Evolutionary conservation across 2,888 invertebrate genomes (phyloP).

Genomic region (Aelia acuminata): DNA sequence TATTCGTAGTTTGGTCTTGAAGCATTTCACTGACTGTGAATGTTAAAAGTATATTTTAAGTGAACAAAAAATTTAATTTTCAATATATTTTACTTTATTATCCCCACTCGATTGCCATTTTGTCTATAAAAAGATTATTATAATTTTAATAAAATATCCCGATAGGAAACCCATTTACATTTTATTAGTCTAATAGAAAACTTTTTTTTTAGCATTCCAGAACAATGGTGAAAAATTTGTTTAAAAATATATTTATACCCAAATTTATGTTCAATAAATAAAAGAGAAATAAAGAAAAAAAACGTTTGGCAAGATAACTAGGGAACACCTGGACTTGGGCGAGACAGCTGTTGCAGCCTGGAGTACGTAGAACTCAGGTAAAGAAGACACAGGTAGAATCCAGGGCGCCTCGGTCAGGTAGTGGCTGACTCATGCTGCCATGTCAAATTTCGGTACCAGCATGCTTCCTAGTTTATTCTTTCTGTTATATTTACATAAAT

Average conservation of each 20-base stretch:
- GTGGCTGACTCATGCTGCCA: background rate
- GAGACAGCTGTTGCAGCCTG: background rate
- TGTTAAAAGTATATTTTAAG: too few relatives aligned
- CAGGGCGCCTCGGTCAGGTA: slow-evolving; percentile 29
- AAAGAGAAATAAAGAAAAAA: too few relatives aligned
- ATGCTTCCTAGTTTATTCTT: background rate
- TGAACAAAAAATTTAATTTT: too few relatives aligned
- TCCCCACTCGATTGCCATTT: too few relatives aligned
- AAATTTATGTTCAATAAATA: background rate
- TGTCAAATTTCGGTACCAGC: background rate
- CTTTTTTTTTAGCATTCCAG: too few relatives aligned
- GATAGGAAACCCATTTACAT: too few relatives aligned
- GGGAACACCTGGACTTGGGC: background rate
- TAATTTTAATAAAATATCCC: too few relatives aligned
- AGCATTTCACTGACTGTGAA: too few relatives aligned
- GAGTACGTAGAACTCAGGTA: slow-evolving; percentile 17
- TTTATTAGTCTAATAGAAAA: too few relatives aligned
- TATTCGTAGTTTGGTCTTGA: too few relatives aligned
- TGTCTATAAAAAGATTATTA: too few relatives aligned
- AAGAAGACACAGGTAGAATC: slow-evolving; percentile 26
- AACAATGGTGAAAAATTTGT: background rate
- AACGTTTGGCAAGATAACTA: background rate
- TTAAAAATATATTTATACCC: background rate
- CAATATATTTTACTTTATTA: too few relatives aligned
- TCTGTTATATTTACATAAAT: background rate